Conservation (phyloP, 2,797 vertebrate species). For the Salarias fasciatus region DNA sequence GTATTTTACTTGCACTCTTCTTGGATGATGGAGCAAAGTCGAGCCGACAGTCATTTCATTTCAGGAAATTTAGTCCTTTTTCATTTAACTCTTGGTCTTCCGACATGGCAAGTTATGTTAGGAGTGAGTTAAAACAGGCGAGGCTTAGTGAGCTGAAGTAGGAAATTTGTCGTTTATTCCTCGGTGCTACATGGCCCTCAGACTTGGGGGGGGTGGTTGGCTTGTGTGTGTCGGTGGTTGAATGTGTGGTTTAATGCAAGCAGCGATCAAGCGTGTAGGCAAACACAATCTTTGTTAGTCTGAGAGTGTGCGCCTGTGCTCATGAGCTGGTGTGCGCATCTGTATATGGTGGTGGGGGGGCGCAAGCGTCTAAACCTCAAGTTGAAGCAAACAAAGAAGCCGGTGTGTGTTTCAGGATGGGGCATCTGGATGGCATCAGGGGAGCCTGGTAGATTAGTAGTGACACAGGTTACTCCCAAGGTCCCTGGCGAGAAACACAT, state of each 20-base stretch:
- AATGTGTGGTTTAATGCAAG: constrained; percentile 7
- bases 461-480: constrained; percentile 93
- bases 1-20: constrained; percentile 38
- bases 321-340: constrained; percentile 81
- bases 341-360: constrained; percentile 26
- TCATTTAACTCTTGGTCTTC: constrained; percentile 88
- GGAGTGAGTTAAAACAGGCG: constrained; percentile 91
- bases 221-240: constrained; percentile 37
- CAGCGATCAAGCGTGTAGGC: constrained; percentile 15
- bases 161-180: constrained; percentile 88
- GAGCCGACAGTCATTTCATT: constrained; percentile 73
- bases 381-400: constrained; percentile 90
- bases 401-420: constrained; percentile 93
- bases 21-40: constrained; percentile 61
- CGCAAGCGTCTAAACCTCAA: constrained; percentile 66
- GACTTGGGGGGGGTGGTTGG: constrained; percentile 68
- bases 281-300: constrained; percentile 12
- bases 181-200: constrained; percentile 73
- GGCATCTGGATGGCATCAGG: constrained; percentile 91
- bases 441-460: constrained; percentile 84
- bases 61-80: constrained; percentile 81
- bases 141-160: constrained; percentile 83
- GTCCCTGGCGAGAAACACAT: constrained; percentile 85
- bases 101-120: constrained; percentile 90
- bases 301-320: constrained; percentile 63